Percentiles rank a stretch among this genome's conserved stretches.
These are phyloP conservation scores for Cebus imitator DNA, from an alignment of 2,113 vertebrate species.

Conservation along the genomic window DNA sequence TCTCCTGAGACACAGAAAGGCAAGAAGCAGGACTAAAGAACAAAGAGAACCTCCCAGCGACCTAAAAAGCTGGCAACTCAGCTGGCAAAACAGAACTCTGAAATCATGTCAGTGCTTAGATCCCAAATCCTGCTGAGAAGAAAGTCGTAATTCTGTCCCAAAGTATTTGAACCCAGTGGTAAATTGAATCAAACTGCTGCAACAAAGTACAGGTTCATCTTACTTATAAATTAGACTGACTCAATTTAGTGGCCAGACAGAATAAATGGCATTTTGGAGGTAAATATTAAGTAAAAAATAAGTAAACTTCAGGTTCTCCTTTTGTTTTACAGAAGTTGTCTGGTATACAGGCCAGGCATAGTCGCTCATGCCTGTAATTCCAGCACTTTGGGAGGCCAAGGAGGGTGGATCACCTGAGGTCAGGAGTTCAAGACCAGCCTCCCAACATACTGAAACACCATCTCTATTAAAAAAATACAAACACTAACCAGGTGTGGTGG, in stretches of 20 bases:
- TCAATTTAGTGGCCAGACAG: not conserved
- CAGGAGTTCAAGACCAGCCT: too few relatives aligned
- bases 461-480: too few relatives aligned
- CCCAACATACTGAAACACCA: too few relatives aligned
- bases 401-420: too few relatives aligned
- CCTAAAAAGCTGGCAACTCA: not conserved
- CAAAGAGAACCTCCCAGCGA: not conserved
- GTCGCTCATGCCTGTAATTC: too few relatives aligned
- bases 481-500: too few relatives aligned
- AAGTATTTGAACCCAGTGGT: not conserved
- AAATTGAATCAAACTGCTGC: not conserved
- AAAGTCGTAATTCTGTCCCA: not conserved
- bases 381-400: too few relatives aligned
- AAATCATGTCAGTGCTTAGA: not conserved
- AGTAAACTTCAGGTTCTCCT: not conserved
- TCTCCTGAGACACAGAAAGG: constrained; percentile 14
- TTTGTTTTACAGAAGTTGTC: not conserved
- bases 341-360: not conserved
- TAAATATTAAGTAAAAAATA: constrained; percentile 14
- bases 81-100: not conserved
- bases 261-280: not conserved
- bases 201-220: not conserved
- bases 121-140: not conserved
- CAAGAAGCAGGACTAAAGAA: not conserved
- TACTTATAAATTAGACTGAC: not conserved